Evolutionary conservation across 1,140 invertebrate genomes (phyloP).

Genomic region (Diachasmimorpha longicaudata): DNA sequence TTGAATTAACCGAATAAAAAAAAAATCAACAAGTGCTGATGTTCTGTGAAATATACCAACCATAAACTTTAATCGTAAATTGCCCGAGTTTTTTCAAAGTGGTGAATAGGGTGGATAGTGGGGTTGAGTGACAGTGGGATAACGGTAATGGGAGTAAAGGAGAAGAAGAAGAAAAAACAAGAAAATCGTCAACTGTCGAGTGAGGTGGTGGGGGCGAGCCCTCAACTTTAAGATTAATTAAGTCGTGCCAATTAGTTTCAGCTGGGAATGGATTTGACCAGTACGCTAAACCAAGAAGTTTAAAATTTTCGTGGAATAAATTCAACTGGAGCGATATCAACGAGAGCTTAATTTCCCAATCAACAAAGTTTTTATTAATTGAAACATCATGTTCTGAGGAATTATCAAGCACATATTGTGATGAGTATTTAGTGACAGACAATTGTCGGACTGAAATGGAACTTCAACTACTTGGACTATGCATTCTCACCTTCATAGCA

Average conservation of each 20-base stretch:
- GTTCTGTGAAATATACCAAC: not conserved
- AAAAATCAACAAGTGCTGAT: not conserved
- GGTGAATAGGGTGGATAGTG: not conserved
- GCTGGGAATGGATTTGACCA: constrained; percentile 14
- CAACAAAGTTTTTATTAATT: not conserved
- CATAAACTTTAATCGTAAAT: not conserved
- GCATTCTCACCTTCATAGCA: not conserved
- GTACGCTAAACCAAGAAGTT: constrained; percentile 7
- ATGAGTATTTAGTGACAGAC: not conserved
- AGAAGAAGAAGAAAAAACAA: constrained; percentile 7
- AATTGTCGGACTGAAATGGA: constrained; percentile 40
- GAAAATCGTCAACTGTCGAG: constrained; percentile 13
- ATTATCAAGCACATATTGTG: not conserved
- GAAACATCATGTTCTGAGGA: not conserved
- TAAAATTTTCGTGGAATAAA: constrained; percentile 3
- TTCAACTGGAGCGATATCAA: not conserved
- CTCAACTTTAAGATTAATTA: constrained; percentile 30
- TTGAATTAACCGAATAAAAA: not conserved
- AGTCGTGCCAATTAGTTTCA: constrained; percentile 34
- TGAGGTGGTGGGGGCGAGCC: constrained; percentile 23
- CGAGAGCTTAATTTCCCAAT: not conserved
- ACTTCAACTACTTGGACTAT: constrained; percentile 32
- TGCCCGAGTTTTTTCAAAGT: not conserved
- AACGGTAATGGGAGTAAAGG: constrained; percentile 8
- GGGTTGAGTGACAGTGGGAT: constrained; percentile 4